These are phyloP conservation scores for Orthosia incerta DNA, from an alignment of 2,888 invertebrate species.

Conservation along the genomic window DNA sequence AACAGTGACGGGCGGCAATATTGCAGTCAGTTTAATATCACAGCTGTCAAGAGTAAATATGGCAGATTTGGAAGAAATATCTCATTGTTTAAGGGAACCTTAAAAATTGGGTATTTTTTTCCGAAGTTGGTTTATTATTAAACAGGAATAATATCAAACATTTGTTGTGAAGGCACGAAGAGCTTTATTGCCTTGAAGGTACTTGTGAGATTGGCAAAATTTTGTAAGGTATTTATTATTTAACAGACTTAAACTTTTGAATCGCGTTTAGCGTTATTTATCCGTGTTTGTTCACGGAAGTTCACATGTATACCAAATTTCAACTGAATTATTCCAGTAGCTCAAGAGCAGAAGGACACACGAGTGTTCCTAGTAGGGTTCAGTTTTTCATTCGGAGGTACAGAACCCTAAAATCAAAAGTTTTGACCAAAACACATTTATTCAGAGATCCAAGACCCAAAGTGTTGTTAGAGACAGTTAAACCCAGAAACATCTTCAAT, in stretches of 20 bases:
- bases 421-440: background rate
- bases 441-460: too few relatives aligned
- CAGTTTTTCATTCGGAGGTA: too few relatives aligned
- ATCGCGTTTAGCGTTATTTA: background rate
- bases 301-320: too few relatives aligned
- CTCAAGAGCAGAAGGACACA: too few relatives aligned
- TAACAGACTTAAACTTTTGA: background rate
- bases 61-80: constrained; percentile 19
- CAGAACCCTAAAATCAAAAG: background rate
- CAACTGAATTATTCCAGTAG: too few relatives aligned
- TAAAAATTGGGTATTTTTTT: constrained; percentile 19
- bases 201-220: background rate
- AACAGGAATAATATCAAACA: constrained; percentile 17
- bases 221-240: too few relatives aligned
- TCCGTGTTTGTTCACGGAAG: background rate
- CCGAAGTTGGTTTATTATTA: constrained; percentile 23
- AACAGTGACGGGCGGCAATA: constrained; percentile 44
- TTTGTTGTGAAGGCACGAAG: constrained; percentile 1
- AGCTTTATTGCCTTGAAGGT: background rate
- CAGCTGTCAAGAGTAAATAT: constrained; percentile 29
- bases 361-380: too few relatives aligned
- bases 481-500: background rate
- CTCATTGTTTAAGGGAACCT: constrained; percentile 14
- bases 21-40: constrained; percentile 41
- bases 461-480: too few relatives aligned